phyloP scores from a whole-genome alignment of 2,113 vertebrate genomes.

The Phrynocephalus versicolor region DNA sequence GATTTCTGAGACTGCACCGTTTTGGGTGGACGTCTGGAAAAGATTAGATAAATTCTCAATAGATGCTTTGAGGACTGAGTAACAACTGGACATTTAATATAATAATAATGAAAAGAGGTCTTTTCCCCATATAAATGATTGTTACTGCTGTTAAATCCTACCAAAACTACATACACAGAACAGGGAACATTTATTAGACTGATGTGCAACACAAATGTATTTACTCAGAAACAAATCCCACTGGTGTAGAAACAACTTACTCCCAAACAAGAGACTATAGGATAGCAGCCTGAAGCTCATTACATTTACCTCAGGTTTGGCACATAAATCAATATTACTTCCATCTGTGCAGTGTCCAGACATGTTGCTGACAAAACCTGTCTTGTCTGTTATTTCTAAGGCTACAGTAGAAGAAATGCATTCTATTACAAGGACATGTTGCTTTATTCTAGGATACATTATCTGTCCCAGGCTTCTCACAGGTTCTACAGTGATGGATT shows the following conservation, averaged over 20 bases:
- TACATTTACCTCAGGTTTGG: neutral
- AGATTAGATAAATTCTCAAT: neutral
- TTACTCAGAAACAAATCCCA: neutral
- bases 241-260: neutral
- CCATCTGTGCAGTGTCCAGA: neutral
- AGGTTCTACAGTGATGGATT: neutral
- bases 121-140: slow-evolving; percentile 1
- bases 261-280: neutral
- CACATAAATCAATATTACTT: neutral
- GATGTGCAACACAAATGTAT: neutral
- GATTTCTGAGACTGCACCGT: neutral
- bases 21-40: neutral
- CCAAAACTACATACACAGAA: neutral
- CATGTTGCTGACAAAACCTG: neutral
- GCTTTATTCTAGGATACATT: neutral
- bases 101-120: slow-evolving; percentile 5
- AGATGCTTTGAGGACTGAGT: neutral
- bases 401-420: neutral
- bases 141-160: neutral
- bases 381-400: neutral
- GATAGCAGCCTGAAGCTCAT: neutral
- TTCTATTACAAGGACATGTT: neutral
- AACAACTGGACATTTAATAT: neutral
- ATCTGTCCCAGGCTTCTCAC: neutral
- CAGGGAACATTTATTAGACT: neutral